Conservation (phyloP, 2,797 vertebrate species). For the Gadopsis marmoratus region DNA sequence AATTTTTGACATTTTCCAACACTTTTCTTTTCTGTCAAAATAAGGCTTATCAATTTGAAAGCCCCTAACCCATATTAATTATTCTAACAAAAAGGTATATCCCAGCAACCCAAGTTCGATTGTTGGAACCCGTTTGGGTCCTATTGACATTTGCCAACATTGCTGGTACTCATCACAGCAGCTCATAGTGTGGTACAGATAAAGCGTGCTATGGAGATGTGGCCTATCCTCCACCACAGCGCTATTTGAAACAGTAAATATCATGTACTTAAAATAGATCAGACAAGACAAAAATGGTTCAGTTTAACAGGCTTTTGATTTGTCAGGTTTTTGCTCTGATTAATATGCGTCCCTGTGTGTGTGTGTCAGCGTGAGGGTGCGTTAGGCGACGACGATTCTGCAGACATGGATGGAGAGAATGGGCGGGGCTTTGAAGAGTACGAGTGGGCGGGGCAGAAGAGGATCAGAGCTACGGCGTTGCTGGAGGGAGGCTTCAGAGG, state of each 20-base stretch:
- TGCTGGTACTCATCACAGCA: not conserved
- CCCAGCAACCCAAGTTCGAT: not conserved
- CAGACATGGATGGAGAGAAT: conserved; percentile 95
- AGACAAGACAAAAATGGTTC: no score
- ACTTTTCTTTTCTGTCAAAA: not conserved
- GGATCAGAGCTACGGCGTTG: conserved; percentile 96
- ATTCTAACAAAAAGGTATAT: not conserved
- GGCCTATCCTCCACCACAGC: not conserved
- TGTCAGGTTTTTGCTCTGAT: not conserved
- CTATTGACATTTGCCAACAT: not conserved
- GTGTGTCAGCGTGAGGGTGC: conserved; percentile 93
- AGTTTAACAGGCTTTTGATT: not conserved
- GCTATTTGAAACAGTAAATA: not conserved
- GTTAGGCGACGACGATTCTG: conserved; percentile 94
- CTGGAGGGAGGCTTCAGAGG: conserved; percentile 99
- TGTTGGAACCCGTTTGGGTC: not conserved
- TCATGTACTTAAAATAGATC: not conserved
- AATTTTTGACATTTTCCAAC: not conserved
- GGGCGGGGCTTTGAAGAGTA: conserved; percentile 98
- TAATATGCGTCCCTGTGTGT: conserved; percentile 36
- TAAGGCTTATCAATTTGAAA: not conserved
- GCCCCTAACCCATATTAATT: no score
- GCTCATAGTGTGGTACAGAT: conserved; percentile 28
- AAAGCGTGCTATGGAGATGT: conserved; percentile 10
- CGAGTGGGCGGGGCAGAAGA: conserved; percentile 99